These are phyloP conservation scores for Sebastes alutus DNA, from an alignment of 2,797 vertebrate species.

Conservation along the genomic window DNA sequence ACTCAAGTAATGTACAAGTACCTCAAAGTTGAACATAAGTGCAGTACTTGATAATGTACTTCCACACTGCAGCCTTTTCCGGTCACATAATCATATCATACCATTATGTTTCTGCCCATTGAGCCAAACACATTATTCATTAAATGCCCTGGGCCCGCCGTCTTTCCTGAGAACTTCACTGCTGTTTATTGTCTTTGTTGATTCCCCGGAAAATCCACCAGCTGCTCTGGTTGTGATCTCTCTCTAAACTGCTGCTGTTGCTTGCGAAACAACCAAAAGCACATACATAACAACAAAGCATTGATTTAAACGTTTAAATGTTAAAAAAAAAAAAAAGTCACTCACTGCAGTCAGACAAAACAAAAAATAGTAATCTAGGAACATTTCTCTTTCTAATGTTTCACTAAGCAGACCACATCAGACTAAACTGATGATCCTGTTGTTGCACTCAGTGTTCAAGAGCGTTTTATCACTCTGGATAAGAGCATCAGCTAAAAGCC, in stretches of 20 bases:
- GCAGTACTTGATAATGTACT: neutral
- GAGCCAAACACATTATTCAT: slow-evolving; percentile 1
- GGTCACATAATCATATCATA: neutral
- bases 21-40: neutral
- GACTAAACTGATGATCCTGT: slow-evolving; percentile 10
- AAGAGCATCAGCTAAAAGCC: slow-evolving; percentile 29
- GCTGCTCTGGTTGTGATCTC: neutral
- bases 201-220: neutral
- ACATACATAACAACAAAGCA: neutral
- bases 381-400: neutral
- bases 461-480: slow-evolving; percentile 17
- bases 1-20: neutral
- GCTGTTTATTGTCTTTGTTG: neutral
- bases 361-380: neutral
- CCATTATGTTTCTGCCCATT: neutral
- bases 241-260: too few species aligned
- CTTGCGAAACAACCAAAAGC: neutral
- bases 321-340: neutral
- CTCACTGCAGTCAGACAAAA: neutral
- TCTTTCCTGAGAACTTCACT: slow-evolving; percentile 19
- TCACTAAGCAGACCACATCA: neutral
- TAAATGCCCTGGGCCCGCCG: neutral
- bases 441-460: neutral
- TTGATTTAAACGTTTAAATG: neutral
- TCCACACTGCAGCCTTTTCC: neutral